These are phyloP conservation scores for Lepilemur ruficaudatus DNA, from an alignment of 2,797 vertebrate genomes.

Conservation along the genomic window DNA sequence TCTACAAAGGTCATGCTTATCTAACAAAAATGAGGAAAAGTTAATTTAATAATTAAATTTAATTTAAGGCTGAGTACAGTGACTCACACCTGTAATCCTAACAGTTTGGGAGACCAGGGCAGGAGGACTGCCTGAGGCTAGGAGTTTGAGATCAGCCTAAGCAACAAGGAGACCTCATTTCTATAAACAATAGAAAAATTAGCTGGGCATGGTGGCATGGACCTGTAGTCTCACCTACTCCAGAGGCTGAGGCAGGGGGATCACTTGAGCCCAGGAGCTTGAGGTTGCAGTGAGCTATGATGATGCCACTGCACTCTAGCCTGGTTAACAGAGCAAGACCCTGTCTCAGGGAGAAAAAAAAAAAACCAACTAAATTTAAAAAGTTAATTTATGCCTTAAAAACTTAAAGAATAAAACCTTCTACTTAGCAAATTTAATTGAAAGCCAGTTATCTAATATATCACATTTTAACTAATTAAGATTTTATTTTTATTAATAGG, in stretches of 20 bases:
- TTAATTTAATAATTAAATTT: background rate
- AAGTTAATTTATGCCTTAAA: background rate
- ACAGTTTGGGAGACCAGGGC: background rate
- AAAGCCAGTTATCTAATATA: background rate
- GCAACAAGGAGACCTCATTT: background rate
- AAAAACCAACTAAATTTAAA: background rate
- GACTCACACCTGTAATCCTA: background rate
- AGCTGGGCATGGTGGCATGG: background rate
- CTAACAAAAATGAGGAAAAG: constrained; percentile 20
- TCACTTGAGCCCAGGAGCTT: background rate
- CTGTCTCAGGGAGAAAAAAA: background rate
- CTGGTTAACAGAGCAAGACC: background rate
- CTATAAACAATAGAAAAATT: background rate
- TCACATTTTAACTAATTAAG: background rate
- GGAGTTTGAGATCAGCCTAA: background rate
- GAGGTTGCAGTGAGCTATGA: background rate
- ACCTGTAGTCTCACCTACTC: background rate
- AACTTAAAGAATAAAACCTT: background rate
- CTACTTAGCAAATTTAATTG: background rate
- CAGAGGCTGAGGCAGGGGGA: background rate
- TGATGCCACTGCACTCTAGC: background rate
- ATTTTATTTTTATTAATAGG: background rate
- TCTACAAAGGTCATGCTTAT: background rate
- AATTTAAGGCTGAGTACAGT: background rate
- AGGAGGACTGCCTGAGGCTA: background rate